Conservation (phyloP, 2,888 invertebrate species). For the Metacarcinus magister region DNA sequence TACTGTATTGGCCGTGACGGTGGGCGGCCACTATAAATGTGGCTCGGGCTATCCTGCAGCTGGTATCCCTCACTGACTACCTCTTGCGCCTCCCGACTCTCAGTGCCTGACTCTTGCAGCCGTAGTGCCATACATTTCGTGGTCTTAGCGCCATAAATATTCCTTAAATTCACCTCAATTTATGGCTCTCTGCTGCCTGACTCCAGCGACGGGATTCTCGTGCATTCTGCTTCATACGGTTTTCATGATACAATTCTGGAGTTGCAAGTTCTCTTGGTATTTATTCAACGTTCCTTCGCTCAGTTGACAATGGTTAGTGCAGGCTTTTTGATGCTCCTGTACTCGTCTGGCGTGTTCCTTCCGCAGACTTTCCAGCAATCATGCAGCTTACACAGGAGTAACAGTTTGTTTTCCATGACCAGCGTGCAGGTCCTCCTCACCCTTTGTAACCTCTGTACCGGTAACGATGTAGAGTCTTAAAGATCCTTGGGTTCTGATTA, state of each 20-base stretch:
- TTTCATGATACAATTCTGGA: slow-evolving; percentile 3
- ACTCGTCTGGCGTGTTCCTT: neutral
- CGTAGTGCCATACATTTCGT: slow-evolving; percentile 30
- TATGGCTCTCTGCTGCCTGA: slow-evolving; percentile 29
- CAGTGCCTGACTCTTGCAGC: slow-evolving; percentile 41
- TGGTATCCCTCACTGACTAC: neutral
- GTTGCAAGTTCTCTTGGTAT: neutral
- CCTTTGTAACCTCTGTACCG: neutral
- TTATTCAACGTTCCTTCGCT: neutral
- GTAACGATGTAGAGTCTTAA: neutral
- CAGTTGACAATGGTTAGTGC: neutral
- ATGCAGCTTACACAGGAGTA: neutral
- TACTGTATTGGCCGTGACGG: slow-evolving; percentile 70
- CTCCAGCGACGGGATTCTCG: neutral
- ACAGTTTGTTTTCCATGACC: neutral
- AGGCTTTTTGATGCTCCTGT: neutral
- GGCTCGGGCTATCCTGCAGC: slow-evolving; percentile 32
- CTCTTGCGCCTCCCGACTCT: slow-evolving; percentile 27
- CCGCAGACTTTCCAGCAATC: neutral
- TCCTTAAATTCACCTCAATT: slow-evolving; percentile 27
- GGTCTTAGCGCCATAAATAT: slow-evolving; percentile 36
- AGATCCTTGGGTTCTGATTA: neutral
- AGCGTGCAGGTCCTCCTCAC: neutral
- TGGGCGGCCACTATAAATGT: slow-evolving; percentile 20
- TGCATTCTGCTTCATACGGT: neutral